Evolutionary conservation across 2,797 vertebrate genomes (phyloP).

Genomic region (Arrhamphus sclerolepis): DNA sequence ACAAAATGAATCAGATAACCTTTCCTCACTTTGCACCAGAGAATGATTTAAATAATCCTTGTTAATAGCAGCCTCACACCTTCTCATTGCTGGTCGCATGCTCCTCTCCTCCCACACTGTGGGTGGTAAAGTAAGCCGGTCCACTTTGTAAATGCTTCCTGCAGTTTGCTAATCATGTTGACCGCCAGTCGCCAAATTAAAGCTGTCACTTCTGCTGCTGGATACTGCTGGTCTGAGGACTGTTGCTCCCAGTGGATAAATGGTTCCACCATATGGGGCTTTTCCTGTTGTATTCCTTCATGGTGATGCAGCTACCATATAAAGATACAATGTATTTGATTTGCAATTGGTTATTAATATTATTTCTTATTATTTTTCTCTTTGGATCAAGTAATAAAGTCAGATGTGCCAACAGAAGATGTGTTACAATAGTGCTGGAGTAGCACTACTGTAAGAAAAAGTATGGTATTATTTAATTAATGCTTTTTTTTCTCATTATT

Average conservation of each 20-base stretch:
- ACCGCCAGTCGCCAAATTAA: conserved; percentile 76
- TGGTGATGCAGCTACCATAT: conserved; percentile 14
- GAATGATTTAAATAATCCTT: conserved; percentile 22
- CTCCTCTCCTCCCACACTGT: conserved; percentile 53
- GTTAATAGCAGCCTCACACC: conserved; percentile 15
- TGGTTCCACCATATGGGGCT: conserved; percentile 59
- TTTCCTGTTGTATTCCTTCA: conserved; percentile 58
- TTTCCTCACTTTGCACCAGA: background rate
- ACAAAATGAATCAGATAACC: background rate
- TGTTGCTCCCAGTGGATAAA: conserved; percentile 65
- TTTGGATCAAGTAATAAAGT: conserved; percentile 1
- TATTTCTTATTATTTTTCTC: conserved; percentile 9
- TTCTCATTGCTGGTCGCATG: conserved; percentile 40
- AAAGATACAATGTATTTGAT: conserved; percentile 16
- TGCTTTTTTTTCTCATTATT: too few relatives aligned
- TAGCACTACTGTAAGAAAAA: too few relatives aligned
- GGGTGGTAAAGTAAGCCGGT: conserved; percentile 54
- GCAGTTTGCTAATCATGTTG: conserved; percentile 75
- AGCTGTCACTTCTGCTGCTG: conserved; percentile 72
- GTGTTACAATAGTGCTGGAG: too few relatives aligned
- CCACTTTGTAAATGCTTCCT: conserved; percentile 71
- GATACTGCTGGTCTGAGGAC: conserved; percentile 54
- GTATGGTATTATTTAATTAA: too few relatives aligned
- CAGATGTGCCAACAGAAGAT: too few relatives aligned
- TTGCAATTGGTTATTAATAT: conserved; percentile 6